A percentile compares a stretch with the other conserved stretches of the same genome.
Conservation (phyloP, 2,797 vertebrate genomes). For the Paramormyrops hopkinsi region DNA sequence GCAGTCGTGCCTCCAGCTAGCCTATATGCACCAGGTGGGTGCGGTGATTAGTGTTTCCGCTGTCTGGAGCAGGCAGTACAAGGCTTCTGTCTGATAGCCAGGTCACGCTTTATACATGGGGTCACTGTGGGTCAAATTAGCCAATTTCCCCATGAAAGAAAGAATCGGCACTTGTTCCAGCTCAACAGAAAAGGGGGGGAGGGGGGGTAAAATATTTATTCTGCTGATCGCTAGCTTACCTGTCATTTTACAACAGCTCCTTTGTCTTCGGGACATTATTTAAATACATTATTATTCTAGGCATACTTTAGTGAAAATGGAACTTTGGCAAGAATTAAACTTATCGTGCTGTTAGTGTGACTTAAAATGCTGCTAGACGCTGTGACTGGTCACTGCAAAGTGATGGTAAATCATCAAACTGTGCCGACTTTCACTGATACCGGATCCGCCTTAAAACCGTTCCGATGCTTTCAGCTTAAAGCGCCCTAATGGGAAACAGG, state of each 20-base stretch:
- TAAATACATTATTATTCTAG: background rate
- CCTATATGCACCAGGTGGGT: constrained; percentile 1
- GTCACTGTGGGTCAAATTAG: constrained; percentile 32
- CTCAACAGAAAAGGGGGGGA: background rate
- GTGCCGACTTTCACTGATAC: background rate
- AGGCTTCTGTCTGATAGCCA: constrained; percentile 25
- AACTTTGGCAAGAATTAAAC: background rate
- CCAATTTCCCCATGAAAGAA: constrained; percentile 33
- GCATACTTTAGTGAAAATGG: background rate
- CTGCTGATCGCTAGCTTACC: constrained; percentile 27
- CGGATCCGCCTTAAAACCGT: background rate
- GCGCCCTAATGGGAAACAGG: background rate
- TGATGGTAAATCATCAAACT: background rate
- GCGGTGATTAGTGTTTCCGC: constrained; percentile 25
- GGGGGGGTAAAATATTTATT: constrained; percentile 26
- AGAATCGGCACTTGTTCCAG: constrained; percentile 33
- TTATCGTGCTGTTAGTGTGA: background rate
- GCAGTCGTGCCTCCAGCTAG: background rate
- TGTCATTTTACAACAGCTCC: constrained; percentile 30
- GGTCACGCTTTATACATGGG: constrained; percentile 28
- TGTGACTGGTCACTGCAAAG: constrained; percentile 3
- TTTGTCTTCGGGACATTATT: constrained; percentile 27
- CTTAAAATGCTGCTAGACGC: background rate
- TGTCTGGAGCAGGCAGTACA: constrained; percentile 19
- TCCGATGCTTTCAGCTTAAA: background rate